Conservation (phyloP, 2,888 invertebrate genomes). For the Archips crataeganus region DNA sequence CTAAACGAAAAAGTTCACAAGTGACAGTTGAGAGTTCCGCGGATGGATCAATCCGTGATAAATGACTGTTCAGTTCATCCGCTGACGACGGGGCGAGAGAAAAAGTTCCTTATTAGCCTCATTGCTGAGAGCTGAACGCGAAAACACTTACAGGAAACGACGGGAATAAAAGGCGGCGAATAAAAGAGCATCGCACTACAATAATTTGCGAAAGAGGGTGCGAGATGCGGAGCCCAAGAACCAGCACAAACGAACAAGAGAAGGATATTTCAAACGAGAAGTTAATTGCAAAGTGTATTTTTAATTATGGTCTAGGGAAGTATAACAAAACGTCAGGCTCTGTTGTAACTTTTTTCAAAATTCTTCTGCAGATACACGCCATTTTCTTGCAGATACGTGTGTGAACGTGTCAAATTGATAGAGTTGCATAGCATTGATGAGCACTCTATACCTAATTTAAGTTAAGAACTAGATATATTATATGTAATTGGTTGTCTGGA, state of each 20-base stretch:
- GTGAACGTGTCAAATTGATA: no score
- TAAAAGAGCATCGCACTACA: slow-evolving; percentile 39
- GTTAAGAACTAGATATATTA: no score
- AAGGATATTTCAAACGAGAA: slow-evolving; percentile 32
- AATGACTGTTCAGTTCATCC: slow-evolving; percentile 64
- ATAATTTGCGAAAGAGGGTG: slow-evolving; percentile 35
- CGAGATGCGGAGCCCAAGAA: slow-evolving; percentile 19
- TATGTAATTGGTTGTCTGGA: no score
- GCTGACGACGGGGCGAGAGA: slow-evolving; percentile 39
- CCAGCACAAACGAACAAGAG: slow-evolving; percentile 28
- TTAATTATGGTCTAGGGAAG: slow-evolving; percentile 4
- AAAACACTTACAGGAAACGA: slow-evolving; percentile 28
- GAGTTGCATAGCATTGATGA: no score
- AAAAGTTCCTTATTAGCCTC: slow-evolving; percentile 42
- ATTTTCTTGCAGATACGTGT: not conserved
- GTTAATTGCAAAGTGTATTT: slow-evolving; percentile 35
- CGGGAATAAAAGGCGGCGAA: slow-evolving; percentile 32
- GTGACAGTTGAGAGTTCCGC: slow-evolving; percentile 65
- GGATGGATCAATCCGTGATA: slow-evolving; percentile 75
- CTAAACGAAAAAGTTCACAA: slow-evolving; percentile 72
- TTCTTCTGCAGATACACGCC: not conserved
- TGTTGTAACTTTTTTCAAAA: not conserved
- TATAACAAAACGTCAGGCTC: not conserved
- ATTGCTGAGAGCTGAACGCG: slow-evolving; percentile 18
- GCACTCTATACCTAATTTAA: no score